Evolutionary conservation across 2,113 vertebrate genomes (phyloP).

Genomic region (Perccottus glenii): DNA sequence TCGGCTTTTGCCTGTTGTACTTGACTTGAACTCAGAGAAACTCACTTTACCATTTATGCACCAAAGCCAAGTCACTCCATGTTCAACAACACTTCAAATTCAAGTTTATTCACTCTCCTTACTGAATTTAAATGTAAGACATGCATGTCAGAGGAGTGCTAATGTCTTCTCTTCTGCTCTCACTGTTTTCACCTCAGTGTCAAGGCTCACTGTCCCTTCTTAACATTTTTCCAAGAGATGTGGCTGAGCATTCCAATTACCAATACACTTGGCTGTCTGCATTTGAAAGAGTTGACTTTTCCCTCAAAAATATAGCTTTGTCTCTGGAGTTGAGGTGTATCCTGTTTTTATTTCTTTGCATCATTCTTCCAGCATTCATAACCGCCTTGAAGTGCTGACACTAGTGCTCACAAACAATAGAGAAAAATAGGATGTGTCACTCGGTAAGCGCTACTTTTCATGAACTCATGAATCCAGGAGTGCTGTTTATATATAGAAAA

Average conservation of each 20-base stretch:
- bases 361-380: background rate
- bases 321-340: background rate
- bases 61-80: background rate
- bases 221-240: conserved; percentile 9
- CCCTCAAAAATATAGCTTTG: background rate
- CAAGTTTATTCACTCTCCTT: background rate
- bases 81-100: conserved; percentile 4
- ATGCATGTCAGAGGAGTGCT: background rate
- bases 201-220: background rate
- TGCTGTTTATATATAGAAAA: conserved; percentile 13
- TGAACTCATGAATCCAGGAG: conserved; percentile 12
- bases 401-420: conserved; percentile 11
- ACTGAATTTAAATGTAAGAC: background rate
- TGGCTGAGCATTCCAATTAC: conserved; percentile 34
- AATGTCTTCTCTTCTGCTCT: background rate
- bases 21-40: background rate
- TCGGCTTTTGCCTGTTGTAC: background rate
- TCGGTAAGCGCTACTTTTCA: background rate
- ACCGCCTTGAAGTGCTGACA: conserved; percentile 20
- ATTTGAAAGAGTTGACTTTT: background rate
- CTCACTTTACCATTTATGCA: background rate
- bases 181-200: conserved; percentile 13
- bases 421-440: conserved; percentile 8
- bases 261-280: background rate
- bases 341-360: background rate